These are phyloP conservation scores for Ctenopoma multispine DNA, from an alignment of 2,797 vertebrate species.

Conservation along the genomic window DNA sequence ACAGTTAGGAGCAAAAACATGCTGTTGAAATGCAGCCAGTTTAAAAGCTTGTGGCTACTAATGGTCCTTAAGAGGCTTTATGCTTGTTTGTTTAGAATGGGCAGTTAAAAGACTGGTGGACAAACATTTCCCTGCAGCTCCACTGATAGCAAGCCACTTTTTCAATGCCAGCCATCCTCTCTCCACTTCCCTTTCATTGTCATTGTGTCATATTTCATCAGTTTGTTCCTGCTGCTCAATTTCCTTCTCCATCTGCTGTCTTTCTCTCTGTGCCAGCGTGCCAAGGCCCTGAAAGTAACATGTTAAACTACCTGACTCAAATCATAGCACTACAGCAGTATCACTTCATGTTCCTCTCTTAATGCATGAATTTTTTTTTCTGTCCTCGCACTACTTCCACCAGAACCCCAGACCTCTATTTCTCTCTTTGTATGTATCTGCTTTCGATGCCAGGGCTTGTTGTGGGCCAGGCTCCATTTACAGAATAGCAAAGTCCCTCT, in stretches of 20 bases:
- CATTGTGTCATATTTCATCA: conserved; percentile 43
- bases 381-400: conserved; percentile 32
- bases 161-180: conserved; percentile 41
- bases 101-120: conserved; percentile 14
- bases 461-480: conserved; percentile 44
- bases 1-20: background rate
- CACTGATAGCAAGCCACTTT: conserved; percentile 27
- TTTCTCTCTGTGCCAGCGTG: conserved; percentile 30
- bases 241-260: conserved; percentile 60
- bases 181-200: conserved; percentile 36
- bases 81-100: conserved; percentile 34
- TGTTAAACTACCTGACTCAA: conserved; percentile 52
- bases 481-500: conserved; percentile 53
- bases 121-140: conserved; percentile 25
- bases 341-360: conserved; percentile 25
- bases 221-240: conserved; percentile 36
- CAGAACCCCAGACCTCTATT: background rate
- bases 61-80: conserved; percentile 24
- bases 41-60: conserved; percentile 10
- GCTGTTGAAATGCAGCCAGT: background rate
- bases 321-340: conserved; percentile 39
- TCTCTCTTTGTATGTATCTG: conserved; percentile 9
- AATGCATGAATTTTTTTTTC: conserved; percentile 47
- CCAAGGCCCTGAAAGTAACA: conserved; percentile 42
- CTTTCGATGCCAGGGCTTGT: conserved; percentile 43